Evolutionary conservation across 2,113 vertebrate species (phyloP).

Genomic region (Tylochromis polylepis): DNA sequence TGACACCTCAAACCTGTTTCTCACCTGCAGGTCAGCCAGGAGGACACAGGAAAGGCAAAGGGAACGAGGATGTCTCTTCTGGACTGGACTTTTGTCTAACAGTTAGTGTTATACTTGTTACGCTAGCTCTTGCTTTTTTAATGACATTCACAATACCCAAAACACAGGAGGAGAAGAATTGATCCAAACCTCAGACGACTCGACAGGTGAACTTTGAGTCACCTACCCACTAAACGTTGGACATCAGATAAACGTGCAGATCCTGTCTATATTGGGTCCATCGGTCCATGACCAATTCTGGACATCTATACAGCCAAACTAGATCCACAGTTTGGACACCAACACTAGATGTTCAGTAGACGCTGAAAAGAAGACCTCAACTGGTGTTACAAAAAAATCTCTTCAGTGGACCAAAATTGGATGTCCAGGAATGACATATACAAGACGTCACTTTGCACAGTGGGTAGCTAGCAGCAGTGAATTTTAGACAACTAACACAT

Average conservation of each 20-base stretch:
- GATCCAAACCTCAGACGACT: rapidly evolving
- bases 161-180: background rate
- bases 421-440: background rate
- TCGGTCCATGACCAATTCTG: background rate
- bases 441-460: background rate
- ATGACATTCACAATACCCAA: background rate
- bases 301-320: background rate
- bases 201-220: background rate
- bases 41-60: background rate
- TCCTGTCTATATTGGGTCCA: background rate
- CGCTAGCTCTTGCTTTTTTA: background rate
- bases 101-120: background rate
- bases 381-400: no score
- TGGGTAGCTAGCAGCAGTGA: no score
- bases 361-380: rapidly evolving
- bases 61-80: background rate
- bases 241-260: no score
- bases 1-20: no score
- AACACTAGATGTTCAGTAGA: no score
- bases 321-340: background rate
- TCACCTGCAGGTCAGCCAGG: rapidly evolving
- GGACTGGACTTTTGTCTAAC: rapidly evolving
- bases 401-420: no score
- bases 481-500: background rate
- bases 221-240: background rate